Evolutionary conservation across 2,797 vertebrate genomes (phyloP).

Genomic region (Craterocephalus amniculus): DNA sequence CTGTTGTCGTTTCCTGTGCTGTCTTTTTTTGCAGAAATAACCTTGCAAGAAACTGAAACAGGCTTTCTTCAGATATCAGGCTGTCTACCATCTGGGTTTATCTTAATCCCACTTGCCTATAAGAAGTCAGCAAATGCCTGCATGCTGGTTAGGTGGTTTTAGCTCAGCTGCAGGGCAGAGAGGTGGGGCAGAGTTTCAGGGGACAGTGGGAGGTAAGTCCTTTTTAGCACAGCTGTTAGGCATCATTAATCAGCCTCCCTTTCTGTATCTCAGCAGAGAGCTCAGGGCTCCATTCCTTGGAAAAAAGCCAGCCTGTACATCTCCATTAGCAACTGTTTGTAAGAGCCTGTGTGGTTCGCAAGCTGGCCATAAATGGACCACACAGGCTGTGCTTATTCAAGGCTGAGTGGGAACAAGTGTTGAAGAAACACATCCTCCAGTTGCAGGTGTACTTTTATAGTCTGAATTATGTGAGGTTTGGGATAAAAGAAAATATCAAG

Average conservation of each 20-base stretch:
- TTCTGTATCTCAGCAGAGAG: background rate
- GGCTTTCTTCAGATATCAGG: background rate
- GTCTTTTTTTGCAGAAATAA: background rate
- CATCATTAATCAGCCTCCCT: slow-evolving; percentile 1
- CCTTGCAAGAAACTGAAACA: background rate
- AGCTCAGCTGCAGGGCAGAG: background rate
- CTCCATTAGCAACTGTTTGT: background rate
- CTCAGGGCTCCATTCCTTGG: background rate
- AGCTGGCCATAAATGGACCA: background rate
- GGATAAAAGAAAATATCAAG: background rate
- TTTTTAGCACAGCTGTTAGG: background rate
- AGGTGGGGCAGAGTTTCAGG: background rate
- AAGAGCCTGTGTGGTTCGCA: background rate
- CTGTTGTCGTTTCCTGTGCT: background rate
- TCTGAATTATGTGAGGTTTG: background rate
- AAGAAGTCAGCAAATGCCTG: background rate
- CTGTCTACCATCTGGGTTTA: background rate
- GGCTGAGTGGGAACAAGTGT: slow-evolving; percentile 1
- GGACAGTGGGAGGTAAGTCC: background rate
- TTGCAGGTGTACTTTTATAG: background rate
- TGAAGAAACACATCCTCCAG: background rate
- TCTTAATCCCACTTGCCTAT: background rate
- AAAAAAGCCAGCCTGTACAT: background rate
- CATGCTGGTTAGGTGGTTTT: background rate
- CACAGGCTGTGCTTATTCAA: background rate